Base-by-base conservation (phyloP, 2,797 vertebrate species). In the Serranus cabrilla region DNA sequence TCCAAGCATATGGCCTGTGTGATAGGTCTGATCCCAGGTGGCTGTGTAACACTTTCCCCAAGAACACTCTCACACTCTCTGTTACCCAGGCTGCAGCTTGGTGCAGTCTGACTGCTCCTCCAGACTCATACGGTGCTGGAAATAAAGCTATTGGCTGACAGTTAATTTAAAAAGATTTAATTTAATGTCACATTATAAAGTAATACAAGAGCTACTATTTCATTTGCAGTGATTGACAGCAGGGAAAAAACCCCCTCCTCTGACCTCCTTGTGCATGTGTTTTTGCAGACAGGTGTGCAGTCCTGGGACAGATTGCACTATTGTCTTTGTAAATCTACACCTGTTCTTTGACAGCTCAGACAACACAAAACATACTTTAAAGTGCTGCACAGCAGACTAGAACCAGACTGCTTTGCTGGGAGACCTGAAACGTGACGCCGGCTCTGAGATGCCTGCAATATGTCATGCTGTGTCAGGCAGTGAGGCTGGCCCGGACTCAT, bases 321-420 rank as follows among this genome's bases (percentile, higher is more conserved):
- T 87, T 86, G 81, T 85, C 78, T 91, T 89, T 88, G 88, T 85
- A 90, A 91, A 78, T 20, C 69, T 63, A 88, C 70, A 78, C 90
- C 76, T 82, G 69, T 70, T 86, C 82, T 65, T 1, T 80, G 83
- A 86, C 84, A 85, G 81, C 82, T 71, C 86, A 87, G 86, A 91
- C 86, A 73, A 91, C 88, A 90, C 84, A 91, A 85, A 87, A 86
- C 84, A 90, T 7, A 77, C 68, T 83, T 79, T 61, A 73, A 85
- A 87, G 83, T 45, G 49, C 42, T 80, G 78, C 75, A 76, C 54
- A 40, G 60, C 46, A 64, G 84, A 88, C 59, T 39, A 58, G 71
- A 84, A 68, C 59, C 85, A 84, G 81, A 83, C 77, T 27, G 59
- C 61, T 74, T 56, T 11, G 9, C 74, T 72, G 27, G 47, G 61